Conservation (phyloP, 2,113 vertebrate species). For the Campylomormyrus numenius region DNA sequence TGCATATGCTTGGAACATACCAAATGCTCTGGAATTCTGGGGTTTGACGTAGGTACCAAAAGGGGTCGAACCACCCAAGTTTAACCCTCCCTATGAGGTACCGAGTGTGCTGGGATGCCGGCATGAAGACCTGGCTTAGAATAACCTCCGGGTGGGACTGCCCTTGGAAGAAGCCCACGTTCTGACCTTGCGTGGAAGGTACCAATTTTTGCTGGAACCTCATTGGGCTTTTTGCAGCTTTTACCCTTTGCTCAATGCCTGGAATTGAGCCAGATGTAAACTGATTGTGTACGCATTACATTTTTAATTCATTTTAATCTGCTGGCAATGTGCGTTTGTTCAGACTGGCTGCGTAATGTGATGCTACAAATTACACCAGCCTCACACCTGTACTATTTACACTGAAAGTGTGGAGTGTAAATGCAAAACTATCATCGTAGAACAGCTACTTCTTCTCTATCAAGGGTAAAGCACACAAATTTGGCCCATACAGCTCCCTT, state of each 20-base stretch:
- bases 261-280: not conserved
- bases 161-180: not conserved
- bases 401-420: not conserved
- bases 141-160: not conserved
- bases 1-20: not conserved
- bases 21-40: not conserved
- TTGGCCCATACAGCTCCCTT: not conserved
- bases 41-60: not conserved
- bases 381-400: not conserved
- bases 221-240: not conserved
- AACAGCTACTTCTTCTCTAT: not conserved
- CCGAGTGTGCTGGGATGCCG: not conserved
- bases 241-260: not conserved
- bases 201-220: not conserved
- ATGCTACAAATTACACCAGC: not conserved
- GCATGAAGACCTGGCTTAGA: not conserved
- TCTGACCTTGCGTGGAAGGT: not conserved
- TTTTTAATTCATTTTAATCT: not conserved
- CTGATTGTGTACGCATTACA: not conserved
- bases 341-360: not conserved
- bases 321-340: not conserved
- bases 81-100: not conserved
- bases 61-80: not conserved
- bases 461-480: not conserved
- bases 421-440: not conserved